phyloP scores from a whole-genome alignment of 2,797 vertebrate species.

The Arnoldichthys spilopterus region DNA sequence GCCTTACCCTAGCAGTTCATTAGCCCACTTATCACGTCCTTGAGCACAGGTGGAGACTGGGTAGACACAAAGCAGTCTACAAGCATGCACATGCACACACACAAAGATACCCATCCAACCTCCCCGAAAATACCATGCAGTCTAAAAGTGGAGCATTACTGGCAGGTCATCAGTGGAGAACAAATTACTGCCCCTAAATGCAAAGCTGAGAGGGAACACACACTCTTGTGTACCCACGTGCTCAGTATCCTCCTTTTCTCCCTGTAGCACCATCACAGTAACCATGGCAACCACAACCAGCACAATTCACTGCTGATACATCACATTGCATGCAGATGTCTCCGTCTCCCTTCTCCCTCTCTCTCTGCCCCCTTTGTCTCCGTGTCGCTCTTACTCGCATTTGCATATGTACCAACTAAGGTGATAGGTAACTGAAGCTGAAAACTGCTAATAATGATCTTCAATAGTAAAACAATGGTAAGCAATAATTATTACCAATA shows the following conservation, averaged over 20 bases:
- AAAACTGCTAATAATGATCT: no score
- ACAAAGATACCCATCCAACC: conserved; percentile 27
- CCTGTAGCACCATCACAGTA: conserved; percentile 73
- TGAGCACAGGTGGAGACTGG: background rate
- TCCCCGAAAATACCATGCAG: conserved; percentile 25
- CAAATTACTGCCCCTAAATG: conserved; percentile 41
- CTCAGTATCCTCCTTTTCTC: conserved; percentile 63
- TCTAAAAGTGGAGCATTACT: conserved; percentile 25
- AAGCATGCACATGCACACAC: no score
- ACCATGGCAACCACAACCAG: conserved; percentile 73
- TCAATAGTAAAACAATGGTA: no score
- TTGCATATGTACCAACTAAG: no score
- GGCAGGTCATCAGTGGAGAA: conserved; percentile 19
- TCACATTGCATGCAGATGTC: conserved; percentile 61
- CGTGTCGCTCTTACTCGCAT: conserved; percentile 19
- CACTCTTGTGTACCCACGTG: conserved; percentile 49
- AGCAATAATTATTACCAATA: no score
- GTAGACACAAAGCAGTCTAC: conserved; percentile 47
- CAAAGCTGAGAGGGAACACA: conserved; percentile 41
- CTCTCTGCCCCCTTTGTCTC: conserved; percentile 25
- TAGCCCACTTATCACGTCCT: conserved; percentile 46
- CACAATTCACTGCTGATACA: conserved; percentile 64
- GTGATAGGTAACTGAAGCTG: no score
- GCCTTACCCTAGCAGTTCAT: conserved; percentile 40
- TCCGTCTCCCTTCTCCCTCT: conserved; percentile 23